These are phyloP conservation scores for Pseudococcus jackbeardsleyi DNA, from an alignment of 2,888 invertebrate species.

Conservation along the genomic window DNA sequence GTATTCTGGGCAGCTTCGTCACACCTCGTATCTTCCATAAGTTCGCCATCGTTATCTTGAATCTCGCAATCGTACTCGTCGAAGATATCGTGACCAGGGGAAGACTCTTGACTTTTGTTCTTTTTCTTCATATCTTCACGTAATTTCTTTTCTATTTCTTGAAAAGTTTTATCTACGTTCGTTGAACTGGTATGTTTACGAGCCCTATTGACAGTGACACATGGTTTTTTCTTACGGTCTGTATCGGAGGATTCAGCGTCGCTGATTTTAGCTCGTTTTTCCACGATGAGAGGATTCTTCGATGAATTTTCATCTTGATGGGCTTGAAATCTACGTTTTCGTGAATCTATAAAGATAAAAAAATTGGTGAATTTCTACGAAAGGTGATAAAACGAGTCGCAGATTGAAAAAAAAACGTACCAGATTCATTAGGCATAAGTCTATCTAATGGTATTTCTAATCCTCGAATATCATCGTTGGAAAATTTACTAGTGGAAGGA, in stretches of 20 bases:
- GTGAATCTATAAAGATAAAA: neutral
- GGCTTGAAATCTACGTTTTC: neutral
- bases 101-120: neutral
- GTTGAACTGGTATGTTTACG: slow-evolving; percentile 52
- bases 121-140: neutral
- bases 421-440: neutral
- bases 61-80: neutral
- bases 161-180: neutral
- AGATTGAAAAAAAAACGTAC: neutral
- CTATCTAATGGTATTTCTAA: neutral
- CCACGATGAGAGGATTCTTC: neutral
- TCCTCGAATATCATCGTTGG: neutral
- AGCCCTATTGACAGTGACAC: neutral
- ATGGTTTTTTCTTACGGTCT: neutral
- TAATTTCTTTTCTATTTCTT: slow-evolving; percentile 44
- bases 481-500: neutral
- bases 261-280: neutral
- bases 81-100: neutral
- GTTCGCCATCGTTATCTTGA: neutral
- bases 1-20: neutral
- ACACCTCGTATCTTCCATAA: neutral
- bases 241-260: neutral
- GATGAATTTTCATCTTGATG: neutral
- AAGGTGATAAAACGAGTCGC: neutral
- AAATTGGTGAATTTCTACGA: neutral